Evolutionary conservation across 2,888 invertebrate species (phyloP), one percentile per base, ranked within the genome.

Genomic region (Tipula unca): DNA sequence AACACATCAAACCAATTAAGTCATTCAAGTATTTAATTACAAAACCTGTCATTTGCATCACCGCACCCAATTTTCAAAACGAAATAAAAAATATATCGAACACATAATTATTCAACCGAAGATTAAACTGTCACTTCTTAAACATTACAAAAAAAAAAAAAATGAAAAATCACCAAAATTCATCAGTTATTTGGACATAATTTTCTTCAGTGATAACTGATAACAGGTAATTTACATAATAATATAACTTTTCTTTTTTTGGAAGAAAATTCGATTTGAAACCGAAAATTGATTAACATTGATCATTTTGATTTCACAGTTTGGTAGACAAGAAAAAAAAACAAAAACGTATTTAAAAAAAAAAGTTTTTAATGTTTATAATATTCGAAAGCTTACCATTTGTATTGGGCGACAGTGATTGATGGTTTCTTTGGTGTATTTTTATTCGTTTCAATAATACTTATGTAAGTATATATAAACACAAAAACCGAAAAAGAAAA

Each of bases 191-290:
- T 25, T 69, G 69, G 69, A 69, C 69, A 69, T 69, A 25, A 69
- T 69, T 69, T 69, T 69, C 69, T 25, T 13, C 69, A 8, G 69
- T 69, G 69, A 69, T 69, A 69, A 69, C 69, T 69, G 69, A 69
- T 69, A 69, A 69, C 69, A 69, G 69, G 69, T 69, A 69, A 69
- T 69, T 69, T 69, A 69, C 69, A 69, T 69, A 69, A 69, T 69
- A 69, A 69, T 69, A 25, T 69, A 69, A 69, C 17, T 54, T 54
- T 54, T 54, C 17, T 48, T 17, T 54, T 54, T 10, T 25, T 25
- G 10, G 3, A 69, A 20, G 20, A 69, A 69, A 25, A 69, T 69
- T 69, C 69, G 25, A 69, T 69, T 69, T 69, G 14, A 69, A 69
- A 69, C 69, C 25, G 25, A 69, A 69, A 69, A 69, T 69, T 25